Evolutionary conservation across 1,140 invertebrate genomes (phyloP).

Genomic region (Dendrolimus punctatus): DNA sequence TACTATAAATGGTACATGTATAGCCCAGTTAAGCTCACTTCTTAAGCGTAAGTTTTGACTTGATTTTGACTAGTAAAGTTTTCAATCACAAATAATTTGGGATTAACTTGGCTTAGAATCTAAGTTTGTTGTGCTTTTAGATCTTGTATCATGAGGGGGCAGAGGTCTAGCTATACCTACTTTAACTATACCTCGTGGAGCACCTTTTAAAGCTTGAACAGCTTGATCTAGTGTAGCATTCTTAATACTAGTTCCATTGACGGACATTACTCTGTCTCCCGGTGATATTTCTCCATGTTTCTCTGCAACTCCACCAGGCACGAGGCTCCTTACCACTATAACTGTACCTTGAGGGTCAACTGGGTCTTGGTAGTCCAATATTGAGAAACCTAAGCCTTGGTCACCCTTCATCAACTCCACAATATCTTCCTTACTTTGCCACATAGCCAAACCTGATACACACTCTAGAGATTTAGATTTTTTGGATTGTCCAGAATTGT

Average conservation of each 20-base stretch:
- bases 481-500: conserved; percentile 79
- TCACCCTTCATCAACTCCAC: conserved; percentile 92
- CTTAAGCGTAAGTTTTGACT: conserved; percentile 61
- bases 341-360: conserved; percentile 91
- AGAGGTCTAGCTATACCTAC: conserved; percentile 77
- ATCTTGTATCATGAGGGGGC: conserved; percentile 55
- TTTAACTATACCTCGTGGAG: conserved; percentile 85
- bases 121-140: conserved; percentile 56
- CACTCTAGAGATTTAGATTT: conserved; percentile 94
- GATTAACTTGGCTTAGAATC: conserved; percentile 60
- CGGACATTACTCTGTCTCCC: conserved; percentile 91
- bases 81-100: conserved; percentile 30
- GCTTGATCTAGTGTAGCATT: conserved; percentile 93
- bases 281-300: conserved; percentile 91
- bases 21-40: conserved; percentile 7
- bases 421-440: conserved; percentile 90
- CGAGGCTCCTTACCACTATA: conserved; percentile 94
- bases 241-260: conserved; percentile 89
- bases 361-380: conserved; percentile 95
- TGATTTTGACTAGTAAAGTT: conserved; percentile 59
- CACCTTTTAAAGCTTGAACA: conserved; percentile 90
- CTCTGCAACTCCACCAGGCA: conserved; percentile 93
- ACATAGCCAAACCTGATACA: conserved; percentile 92
- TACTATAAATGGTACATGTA: not conserved
- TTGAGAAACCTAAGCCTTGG: conserved; percentile 94